Conservation (phyloP, 30 jellyfish, hydroid and myxozoan genomes). For the Hydra vulgaris region DNA sequence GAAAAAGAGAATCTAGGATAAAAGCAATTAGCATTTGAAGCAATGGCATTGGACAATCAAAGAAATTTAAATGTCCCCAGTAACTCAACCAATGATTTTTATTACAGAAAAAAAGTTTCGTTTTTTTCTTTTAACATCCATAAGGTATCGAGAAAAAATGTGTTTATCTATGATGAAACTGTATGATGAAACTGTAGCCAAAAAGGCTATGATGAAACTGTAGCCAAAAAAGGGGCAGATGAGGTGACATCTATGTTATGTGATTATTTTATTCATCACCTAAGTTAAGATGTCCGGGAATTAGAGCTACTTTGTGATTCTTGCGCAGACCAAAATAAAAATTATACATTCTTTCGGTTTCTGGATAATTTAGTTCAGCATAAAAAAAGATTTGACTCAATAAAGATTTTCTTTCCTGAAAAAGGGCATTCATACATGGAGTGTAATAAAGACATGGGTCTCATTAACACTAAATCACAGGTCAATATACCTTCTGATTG, state of each 20-base stretch:
- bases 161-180: background rate
- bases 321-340: background rate
- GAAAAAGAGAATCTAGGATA: background rate
- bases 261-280: background rate
- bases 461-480: too few relatives aligned
- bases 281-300: background rate
- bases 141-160: background rate
- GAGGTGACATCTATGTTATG: background rate
- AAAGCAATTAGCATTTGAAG: background rate
- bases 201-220: too few relatives aligned
- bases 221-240: background rate
- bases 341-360: background rate
- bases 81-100: background rate
- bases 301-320: background rate
- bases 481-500: background rate
- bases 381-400: background rate
- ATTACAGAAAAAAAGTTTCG: background rate
- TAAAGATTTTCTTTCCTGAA: background rate
- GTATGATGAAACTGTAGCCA: background rate
- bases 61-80: background rate
- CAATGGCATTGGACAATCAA: background rate
- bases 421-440: background rate
- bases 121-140: background rate
- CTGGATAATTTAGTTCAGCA: background rate
- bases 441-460: too few relatives aligned